phyloP scores from a whole-genome alignment of 2,113 vertebrate genomes.

The Passer domesticus region DNA sequence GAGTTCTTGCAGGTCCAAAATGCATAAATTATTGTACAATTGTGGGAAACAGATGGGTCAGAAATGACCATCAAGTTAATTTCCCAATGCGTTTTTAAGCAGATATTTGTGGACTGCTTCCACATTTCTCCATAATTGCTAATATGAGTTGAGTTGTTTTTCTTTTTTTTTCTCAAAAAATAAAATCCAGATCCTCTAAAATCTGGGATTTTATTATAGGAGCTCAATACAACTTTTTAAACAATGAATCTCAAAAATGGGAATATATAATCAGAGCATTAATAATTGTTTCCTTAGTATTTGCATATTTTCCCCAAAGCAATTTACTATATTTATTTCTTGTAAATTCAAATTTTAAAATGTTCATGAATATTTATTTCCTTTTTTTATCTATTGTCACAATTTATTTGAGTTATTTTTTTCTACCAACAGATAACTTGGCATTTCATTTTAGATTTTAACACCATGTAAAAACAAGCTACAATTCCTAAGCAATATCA shows the following conservation, averaged over 20 bases:
- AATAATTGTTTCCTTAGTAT: conserved; percentile 29
- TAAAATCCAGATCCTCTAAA: neutral
- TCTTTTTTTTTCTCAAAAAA: neutral
- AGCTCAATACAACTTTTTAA: neutral
- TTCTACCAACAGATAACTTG: neutral
- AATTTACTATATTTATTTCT: conserved; percentile 2
- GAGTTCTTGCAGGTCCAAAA: neutral
- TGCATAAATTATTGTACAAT: neutral
- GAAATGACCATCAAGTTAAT: neutral
- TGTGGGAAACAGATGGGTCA: neutral
- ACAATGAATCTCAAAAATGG: neutral
- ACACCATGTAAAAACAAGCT: neutral
- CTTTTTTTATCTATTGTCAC: neutral
- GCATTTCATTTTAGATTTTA: neutral
- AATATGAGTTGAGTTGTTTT: fast-evolving
- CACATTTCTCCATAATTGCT: neutral
- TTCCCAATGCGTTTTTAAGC: neutral
- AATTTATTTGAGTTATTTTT: neutral
- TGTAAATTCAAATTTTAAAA: conserved; percentile 39
- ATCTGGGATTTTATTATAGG: neutral
- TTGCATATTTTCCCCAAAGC: conserved; percentile 23
- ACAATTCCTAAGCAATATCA: neutral
- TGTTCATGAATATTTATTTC: conserved; percentile 50
- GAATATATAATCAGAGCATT: neutral
- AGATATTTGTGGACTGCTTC: neutral